Percentiles rank a stretch among this genome's conserved stretches.
Evolutionary conservation across 2,888 invertebrate genomes (phyloP).

Genomic region (Chrysina gloriosa): DNA sequence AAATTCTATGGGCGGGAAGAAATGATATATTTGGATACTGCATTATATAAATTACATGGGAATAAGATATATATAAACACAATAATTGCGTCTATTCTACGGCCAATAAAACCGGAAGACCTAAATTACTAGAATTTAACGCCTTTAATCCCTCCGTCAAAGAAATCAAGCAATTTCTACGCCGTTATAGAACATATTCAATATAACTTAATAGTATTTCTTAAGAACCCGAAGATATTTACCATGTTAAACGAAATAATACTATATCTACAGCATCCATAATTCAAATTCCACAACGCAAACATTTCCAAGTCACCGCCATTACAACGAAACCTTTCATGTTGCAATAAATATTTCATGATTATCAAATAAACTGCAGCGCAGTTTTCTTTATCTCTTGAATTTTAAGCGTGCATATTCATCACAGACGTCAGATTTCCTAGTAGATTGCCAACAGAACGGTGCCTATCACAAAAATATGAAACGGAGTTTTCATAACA

Average conservation of each 20-base stretch:
- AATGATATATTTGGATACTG: too few relatives aligned
- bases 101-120: too few relatives aligned
- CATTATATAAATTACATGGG: too few relatives aligned
- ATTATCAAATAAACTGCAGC: slow-evolving; percentile 10
- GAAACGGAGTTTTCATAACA: background rate
- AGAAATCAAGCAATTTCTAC: too few relatives aligned
- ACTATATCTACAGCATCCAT: slow-evolving; percentile 10
- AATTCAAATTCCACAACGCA: background rate
- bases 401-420: slow-evolving; percentile 11
- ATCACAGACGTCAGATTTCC: slow-evolving; percentile 24
- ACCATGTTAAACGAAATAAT: slow-evolving; percentile 6
- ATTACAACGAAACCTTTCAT: background rate
- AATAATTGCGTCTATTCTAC: too few relatives aligned
- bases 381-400: background rate
- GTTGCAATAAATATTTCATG: slow-evolving; percentile 25
- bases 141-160: too few relatives aligned
- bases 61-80: too few relatives aligned
- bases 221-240: background rate
- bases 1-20: too few relatives aligned
- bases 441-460: background rate
- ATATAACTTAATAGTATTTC: background rate
- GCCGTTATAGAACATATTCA: too few relatives aligned
- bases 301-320: background rate
- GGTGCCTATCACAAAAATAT: background rate
- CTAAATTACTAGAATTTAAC: too few relatives aligned